A percentile compares a stretch with the other conserved stretches of the same genome.
phyloP scores from a whole-genome alignment of 35 echinoderm and acorn worm species.

The Ophiothrix spiculata region DNA sequence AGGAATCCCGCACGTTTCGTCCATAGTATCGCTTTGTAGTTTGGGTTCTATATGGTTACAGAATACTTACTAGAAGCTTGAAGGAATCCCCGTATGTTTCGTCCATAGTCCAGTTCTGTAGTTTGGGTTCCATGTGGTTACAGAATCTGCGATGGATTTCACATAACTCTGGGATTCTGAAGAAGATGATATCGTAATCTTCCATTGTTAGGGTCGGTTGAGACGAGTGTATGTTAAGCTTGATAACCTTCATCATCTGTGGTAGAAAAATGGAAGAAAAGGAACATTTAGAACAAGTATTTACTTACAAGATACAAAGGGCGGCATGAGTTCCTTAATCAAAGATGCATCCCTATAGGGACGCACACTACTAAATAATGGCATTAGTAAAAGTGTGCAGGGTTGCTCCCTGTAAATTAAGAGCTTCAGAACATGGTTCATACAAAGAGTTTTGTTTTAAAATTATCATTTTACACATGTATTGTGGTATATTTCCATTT shows the following conservation, averaged over 20 bases:
- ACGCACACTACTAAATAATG: too few species aligned
- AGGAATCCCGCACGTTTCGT: slow-evolving; percentile 77
- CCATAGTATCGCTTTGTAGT: slow-evolving; percentile 56
- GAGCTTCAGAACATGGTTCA: not conserved
- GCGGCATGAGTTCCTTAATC: not conserved
- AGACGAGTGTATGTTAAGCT: slow-evolving; percentile 64
- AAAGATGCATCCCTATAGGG: not conserved
- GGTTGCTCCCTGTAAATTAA: too few species aligned
- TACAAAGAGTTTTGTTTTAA: not conserved
- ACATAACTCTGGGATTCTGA: slow-evolving; percentile 70
- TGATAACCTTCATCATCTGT: slow-evolving; percentile 75
- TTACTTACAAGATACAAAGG: not conserved
- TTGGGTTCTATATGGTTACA: slow-evolving; percentile 69
- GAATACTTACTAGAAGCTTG: slow-evolving; percentile 65
- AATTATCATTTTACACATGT: not conserved
- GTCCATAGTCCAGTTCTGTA: slow-evolving; percentile 65
- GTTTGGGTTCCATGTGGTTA: slow-evolving; percentile 71
- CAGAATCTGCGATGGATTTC: slow-evolving; percentile 67
- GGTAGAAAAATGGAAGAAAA: not conserved
- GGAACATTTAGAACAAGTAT: not conserved
- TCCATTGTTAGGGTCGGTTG: slow-evolving; percentile 51
- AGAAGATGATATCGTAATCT: slow-evolving; percentile 83
- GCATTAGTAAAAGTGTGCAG: not conserved
- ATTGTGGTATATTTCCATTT: not conserved
- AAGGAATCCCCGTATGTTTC: slow-evolving; percentile 80